A percentile compares a stretch with the other conserved stretches of the same genome.
These are phyloP conservation scores for Burhinus oedicnemus DNA, from an alignment of 2,113 vertebrate genomes.

Conservation along the genomic window DNA sequence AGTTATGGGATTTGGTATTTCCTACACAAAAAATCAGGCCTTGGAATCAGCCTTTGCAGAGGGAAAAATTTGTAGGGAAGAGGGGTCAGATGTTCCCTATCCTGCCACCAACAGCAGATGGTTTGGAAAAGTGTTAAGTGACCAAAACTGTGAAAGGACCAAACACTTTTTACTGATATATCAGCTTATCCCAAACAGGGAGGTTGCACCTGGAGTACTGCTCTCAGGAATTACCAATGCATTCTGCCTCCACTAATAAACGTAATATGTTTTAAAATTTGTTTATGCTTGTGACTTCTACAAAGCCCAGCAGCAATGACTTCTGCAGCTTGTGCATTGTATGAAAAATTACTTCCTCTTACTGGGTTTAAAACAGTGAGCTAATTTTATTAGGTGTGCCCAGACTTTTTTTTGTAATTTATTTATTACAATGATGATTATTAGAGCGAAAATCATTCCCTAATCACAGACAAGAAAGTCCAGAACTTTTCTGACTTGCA, in stretches of 20 bases:
- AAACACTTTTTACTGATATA: background rate
- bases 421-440: background rate
- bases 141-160: background rate
- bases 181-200: background rate
- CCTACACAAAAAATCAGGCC: background rate
- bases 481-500: conserved; percentile 31
- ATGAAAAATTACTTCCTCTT: conserved; percentile 17
- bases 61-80: background rate
- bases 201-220: background rate
- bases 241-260: background rate
- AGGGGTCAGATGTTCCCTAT: background rate
- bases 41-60: background rate
- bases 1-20: background rate
- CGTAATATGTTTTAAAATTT: background rate
- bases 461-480: background rate
- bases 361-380: background rate
- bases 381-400: background rate
- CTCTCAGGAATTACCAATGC: background rate
- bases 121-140: background rate
- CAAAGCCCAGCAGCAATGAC: background rate
- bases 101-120: background rate
- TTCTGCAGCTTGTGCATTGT: background rate
- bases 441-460: background rate
- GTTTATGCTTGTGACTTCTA: conserved; percentile 6
- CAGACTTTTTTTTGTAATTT: background rate